Evolutionary conservation across 1,140 invertebrate genomes (phyloP).

Genomic region (Pogonomyrmex barbatus): DNA sequence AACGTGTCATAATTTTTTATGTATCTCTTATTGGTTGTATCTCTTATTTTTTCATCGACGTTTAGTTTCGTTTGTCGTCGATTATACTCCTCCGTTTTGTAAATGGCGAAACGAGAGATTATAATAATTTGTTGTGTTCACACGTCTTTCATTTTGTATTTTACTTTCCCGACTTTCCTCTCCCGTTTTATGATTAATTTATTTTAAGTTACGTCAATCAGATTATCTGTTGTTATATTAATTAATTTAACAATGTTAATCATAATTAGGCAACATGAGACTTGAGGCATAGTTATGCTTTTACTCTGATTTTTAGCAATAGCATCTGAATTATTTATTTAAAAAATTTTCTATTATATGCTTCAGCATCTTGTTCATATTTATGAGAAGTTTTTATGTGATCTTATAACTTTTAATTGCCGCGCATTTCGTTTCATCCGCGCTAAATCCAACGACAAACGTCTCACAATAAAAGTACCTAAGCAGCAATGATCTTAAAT

Average conservation of each 20-base stretch:
- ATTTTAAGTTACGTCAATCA: not conserved
- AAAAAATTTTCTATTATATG: too few relatives aligned
- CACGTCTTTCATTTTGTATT: slow-evolving; percentile 20
- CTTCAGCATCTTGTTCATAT: not conserved
- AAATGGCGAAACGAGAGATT: slow-evolving; percentile 26
- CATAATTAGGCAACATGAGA: too few relatives aligned
- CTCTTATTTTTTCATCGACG: slow-evolving; percentile 24
- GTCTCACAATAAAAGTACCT: slow-evolving; percentile 49
- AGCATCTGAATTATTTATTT: not conserved
- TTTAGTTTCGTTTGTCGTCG: slow-evolving; percentile 2
- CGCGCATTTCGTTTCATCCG: not conserved
- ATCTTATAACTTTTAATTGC: not conserved
- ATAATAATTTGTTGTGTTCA: slow-evolving; percentile 65
- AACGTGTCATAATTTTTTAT: slow-evolving; percentile 5
- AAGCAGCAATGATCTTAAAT: slow-evolving; percentile 18
- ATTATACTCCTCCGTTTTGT: slow-evolving; percentile 24
- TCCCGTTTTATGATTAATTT: slow-evolving; percentile 9
- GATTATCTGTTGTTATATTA: not conserved
- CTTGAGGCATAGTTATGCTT: not conserved
- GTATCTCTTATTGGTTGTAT: slow-evolving; percentile 15
- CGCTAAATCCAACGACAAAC: slow-evolving; percentile 18
- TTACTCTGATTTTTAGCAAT: not conserved
- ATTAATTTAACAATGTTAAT: too few relatives aligned
- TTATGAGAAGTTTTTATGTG: not conserved
- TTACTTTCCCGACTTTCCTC: not conserved